phyloP scores from a whole-genome alignment of 1,140 invertebrate species.

The Eumeta japonica region DNA sequence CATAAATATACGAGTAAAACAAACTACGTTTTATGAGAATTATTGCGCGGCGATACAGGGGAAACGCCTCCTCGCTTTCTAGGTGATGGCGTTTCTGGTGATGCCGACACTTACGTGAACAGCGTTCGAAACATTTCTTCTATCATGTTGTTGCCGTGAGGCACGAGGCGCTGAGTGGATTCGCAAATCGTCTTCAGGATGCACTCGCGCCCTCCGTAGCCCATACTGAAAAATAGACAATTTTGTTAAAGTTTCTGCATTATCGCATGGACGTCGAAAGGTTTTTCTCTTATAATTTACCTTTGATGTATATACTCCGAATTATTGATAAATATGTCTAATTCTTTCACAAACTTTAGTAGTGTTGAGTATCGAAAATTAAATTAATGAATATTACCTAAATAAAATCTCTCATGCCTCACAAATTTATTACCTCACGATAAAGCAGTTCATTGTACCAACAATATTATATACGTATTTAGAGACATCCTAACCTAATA shows the following conservation, averaged over 20 bases:
- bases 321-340: background rate
- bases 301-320: background rate
- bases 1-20: background rate
- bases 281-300: background rate
- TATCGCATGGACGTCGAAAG: background rate
- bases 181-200: conserved; percentile 70
- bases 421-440: too few species aligned
- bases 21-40: background rate
- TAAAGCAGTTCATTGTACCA: too few species aligned
- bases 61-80: too few species aligned
- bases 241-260: conserved; percentile 18
- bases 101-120: conserved; percentile 72
- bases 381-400: too few species aligned
- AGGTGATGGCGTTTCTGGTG: too few species aligned
- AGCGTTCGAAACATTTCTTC: conserved; percentile 71
- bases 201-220: conserved; percentile 66
- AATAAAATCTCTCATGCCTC: too few species aligned
- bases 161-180: conserved; percentile 63
- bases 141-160: conserved; percentile 63
- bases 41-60: too few species aligned
- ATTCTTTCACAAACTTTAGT: background rate
- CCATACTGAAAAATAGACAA: conserved; percentile 61
- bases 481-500: too few species aligned
- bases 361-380: background rate
- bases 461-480: too few species aligned